Conservation (phyloP, 2,888 invertebrate genomes). For the Pheosia tremula region DNA sequence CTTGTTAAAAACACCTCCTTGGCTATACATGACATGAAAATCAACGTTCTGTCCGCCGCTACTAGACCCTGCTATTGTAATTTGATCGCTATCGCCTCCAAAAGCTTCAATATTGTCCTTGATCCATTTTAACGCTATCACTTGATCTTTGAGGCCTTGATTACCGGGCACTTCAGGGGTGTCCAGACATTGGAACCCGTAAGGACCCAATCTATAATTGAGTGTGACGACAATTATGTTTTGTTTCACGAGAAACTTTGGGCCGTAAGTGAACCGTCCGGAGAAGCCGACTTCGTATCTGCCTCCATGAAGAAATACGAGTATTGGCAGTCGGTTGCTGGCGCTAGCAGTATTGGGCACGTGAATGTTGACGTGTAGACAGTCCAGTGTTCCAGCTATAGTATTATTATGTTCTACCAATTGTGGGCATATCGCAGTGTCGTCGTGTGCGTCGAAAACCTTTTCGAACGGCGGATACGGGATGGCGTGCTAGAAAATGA, state of each 20-base stretch:
- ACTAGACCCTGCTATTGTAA: constrained; percentile 42
- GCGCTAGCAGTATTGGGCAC: constrained; percentile 10
- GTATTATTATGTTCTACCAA: constrained; percentile 40
- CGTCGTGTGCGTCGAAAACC: constrained; percentile 37
- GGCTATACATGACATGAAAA: constrained; percentile 20
- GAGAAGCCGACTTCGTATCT: constrained; percentile 29
- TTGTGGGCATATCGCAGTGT: constrained; percentile 36
- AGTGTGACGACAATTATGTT: constrained; percentile 40
- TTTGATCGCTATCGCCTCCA: constrained; percentile 42
- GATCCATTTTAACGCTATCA: constrained; percentile 42
- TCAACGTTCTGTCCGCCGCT: constrained; percentile 32
- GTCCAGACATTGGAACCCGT: constrained; percentile 38
- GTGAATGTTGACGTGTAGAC: constrained; percentile 56
- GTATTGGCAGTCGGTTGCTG: constrained; percentile 9
- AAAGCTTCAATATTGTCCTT: constrained; percentile 44
- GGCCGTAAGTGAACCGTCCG: constrained; percentile 34
- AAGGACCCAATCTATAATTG: constrained; percentile 36
- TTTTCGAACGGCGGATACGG: constrained; percentile 28
- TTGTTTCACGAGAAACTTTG: constrained; percentile 38
- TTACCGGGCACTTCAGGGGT: constrained; percentile 39
- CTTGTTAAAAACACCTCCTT: constrained; percentile 28
- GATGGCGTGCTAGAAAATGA: constrained; percentile 8
- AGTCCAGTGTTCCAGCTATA: constrained; percentile 70
- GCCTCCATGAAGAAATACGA: constrained; percentile 13
- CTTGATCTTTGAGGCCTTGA: constrained; percentile 47